Base-by-base conservation (phyloP, 23 tunicate genomes). In the Diplosoma virens region DNA sequence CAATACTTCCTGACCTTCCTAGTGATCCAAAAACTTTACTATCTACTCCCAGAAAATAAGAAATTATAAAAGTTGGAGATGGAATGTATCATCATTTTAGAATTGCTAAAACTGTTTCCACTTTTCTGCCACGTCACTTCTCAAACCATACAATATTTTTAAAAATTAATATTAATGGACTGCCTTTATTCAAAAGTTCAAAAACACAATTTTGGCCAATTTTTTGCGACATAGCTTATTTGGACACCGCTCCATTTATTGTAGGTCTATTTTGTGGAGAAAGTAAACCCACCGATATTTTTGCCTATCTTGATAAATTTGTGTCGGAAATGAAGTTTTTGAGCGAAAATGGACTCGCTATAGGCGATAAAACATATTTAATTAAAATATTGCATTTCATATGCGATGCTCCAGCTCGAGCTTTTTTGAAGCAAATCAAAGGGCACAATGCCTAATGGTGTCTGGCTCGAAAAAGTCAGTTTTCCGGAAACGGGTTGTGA, bases 351-450 rank as follows among this genome's bases (percentile, higher is more conserved):
- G 86, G 60, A 20, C n/a, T 71, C 0, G 18, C 26, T 20, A 33
- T n/a, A 31, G 28, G n/a, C 45, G 5, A 37, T 28, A 59, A 37
- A 5, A 17, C 11, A 21, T 67, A n/a, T 35, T 21, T 30, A 28
- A 61, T 81, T 27, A 72, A 20, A 69, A 46, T 81, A 4, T 25
- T 22, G 11, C 33, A 56, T 20, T 65, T 81, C 37, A 33, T 81
- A 22, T 81, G 79, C 72, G 86, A 81, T 72, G 79, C 86, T 24
- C 79, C 79, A 32, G 86, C 86, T 37, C 66, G 86, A 45, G 60
- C 79, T 16, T 45, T 81, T 33, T 37, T 81, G 6, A 81, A 81
- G 41, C 18, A 64, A 23, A 71, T 45, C 3, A 81, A 81, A 76
- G 47, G 37, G 27, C 72, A 72, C 45, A 72, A 59, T 71, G 79